These are phyloP conservation scores for Pseudochaenichthys georgianus DNA, from an alignment of 2,797 vertebrate species.

Conservation along the genomic window DNA sequence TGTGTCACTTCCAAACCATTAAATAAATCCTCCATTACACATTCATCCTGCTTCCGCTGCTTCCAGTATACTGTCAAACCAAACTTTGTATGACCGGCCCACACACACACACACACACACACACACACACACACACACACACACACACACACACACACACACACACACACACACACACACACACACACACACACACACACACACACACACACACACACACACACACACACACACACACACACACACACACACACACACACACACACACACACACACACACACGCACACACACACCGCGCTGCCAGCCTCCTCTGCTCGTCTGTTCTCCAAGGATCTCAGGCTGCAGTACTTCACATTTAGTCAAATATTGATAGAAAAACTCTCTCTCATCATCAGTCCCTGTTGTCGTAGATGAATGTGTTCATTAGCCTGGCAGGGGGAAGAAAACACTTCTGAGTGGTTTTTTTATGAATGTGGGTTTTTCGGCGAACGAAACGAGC, in stretches of 20 bases:
- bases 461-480: neutral
- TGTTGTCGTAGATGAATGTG: neutral
- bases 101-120: too few relatives aligned
- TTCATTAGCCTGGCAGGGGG: neutral
- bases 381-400: constrained; percentile 20
- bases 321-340: too few relatives aligned
- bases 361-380: constrained; percentile 34
- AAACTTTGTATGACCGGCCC: constrained; percentile 41
- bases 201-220: too few relatives aligned
- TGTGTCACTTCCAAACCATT: constrained; percentile 35
- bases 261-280: too few relatives aligned
- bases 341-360: constrained; percentile 11
- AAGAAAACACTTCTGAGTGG: neutral
- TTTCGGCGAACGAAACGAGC: neutral
- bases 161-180: too few relatives aligned
- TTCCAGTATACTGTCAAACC: constrained; percentile 46
- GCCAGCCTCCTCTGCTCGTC: too few relatives aligned
- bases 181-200: too few relatives aligned
- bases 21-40: constrained; percentile 42
- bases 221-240: constrained; percentile 7
- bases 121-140: too few relatives aligned
- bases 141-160: too few relatives aligned
- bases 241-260: too few relatives aligned
- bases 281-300: neutral
- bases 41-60: constrained; percentile 43